Evolutionary conservation across 2,113 vertebrate genomes (phyloP), one percentile per base, ranked within the genome.

Genomic region (Erinaceus europaeus): DNA sequence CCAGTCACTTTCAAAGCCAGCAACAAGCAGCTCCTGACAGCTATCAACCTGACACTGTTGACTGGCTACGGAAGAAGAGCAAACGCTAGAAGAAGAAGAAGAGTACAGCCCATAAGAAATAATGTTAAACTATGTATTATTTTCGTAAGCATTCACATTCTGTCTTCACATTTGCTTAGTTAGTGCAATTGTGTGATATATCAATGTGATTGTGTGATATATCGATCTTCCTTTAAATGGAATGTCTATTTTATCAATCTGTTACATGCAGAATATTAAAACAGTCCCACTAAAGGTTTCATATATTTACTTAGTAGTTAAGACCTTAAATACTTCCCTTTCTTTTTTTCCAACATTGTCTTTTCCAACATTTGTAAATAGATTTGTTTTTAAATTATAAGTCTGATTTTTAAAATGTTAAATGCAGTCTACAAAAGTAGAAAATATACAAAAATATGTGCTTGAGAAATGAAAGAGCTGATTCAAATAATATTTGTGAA

Each of bases 401-500:
- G 44, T 38, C 71, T 82, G 44, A 85, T 73, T 86, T 83, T 83
- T 73, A 83, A 79, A 79, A 40, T 68, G 17, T 46, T 64, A 53
- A 73, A 65, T 52, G 59, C 15, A 13, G 57, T 78, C 64, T 53
- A 64, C 8, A 69, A 78, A 48, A 61, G 42, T n/a, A 71, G 9
- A 88, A 14, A 55, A 57, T 44, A 23, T 34, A 18, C n/a, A n/a
- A 15, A 10, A 9, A 57, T 57, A 29, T 29, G 25, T 57, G 25
- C 9, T 11, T 67, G 32, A 32, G 44, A 36, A 27, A 55, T 32
- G 25, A 9, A 11, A 73, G 61, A 68, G 10, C 3, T 36, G 18
- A 34, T 44, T 72, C 50, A 23, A 67, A 73, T 0, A 59, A 25
- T 72, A 76, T 20, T 77, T 27, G 46, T 73, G 36, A 80, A 87